Conservation (phyloP, 2,888 invertebrate species). For the Zygothrica quintamaculata region DNA sequence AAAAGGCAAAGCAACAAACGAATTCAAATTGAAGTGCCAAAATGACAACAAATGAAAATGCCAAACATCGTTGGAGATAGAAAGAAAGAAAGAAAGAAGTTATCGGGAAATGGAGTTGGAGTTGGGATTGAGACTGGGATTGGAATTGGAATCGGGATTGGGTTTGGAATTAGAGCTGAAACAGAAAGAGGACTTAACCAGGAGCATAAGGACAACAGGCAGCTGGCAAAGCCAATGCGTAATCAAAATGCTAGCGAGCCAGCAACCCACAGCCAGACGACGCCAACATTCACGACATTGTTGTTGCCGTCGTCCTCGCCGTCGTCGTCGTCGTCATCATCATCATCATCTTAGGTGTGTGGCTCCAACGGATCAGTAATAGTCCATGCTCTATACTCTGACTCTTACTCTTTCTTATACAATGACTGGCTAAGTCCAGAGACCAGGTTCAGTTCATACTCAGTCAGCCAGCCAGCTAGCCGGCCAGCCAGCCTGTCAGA, state of each 20-base stretch:
- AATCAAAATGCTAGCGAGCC: constrained; percentile 64
- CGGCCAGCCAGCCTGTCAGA: constrained; percentile 68
- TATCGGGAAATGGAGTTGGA: constrained; percentile 9
- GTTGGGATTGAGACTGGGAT: constrained; percentile 1
- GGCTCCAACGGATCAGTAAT: constrained; percentile 63
- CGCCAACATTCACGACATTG: constrained; percentile 55
- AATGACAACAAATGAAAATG: constrained; percentile 69
- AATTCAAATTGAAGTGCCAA: constrained; percentile 74
- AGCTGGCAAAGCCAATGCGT: constrained; percentile 68
- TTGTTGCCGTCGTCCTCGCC: constrained; percentile 59
- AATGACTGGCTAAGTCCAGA: neutral
- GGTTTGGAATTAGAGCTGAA: constrained; percentile 4
- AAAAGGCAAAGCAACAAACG: constrained; percentile 42
- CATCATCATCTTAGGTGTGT: constrained; percentile 68
- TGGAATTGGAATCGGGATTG: neutral
- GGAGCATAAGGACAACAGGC: constrained; percentile 42
- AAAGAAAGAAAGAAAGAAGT: constrained; percentile 25
- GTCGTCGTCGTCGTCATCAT: constrained; percentile 50
- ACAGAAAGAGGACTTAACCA: constrained; percentile 37
- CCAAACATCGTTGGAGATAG: constrained; percentile 40
- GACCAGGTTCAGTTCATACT: neutral
- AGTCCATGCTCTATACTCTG: constrained; percentile 14
- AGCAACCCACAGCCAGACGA: constrained; percentile 52
- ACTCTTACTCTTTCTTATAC: no score
- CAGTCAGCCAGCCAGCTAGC: constrained; percentile 16